Evolutionary conservation across 2,797 vertebrate genomes (phyloP).

Genomic region (Falco concolor): DNA sequence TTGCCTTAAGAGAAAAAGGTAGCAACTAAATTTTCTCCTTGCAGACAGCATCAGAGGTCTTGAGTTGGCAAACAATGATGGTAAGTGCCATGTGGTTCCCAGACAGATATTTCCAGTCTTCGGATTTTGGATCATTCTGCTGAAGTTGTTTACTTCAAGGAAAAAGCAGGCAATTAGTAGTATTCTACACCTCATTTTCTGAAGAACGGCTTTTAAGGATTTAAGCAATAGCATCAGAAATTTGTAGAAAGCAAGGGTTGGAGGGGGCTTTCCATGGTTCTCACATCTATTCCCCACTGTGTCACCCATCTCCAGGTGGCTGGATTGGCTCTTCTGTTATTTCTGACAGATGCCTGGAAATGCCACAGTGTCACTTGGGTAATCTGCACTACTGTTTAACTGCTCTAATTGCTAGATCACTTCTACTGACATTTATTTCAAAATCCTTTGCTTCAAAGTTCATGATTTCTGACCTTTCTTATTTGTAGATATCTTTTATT

Average conservation of each 20-base stretch:
- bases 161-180: background rate
- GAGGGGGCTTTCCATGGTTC: background rate
- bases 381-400: background rate
- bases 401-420: background rate
- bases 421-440: background rate
- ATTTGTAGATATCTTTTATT: background rate
- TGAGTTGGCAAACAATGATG: background rate
- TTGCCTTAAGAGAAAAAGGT: background rate
- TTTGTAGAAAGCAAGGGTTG: background rate
- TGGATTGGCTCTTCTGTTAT: background rate
- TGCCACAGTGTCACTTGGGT: background rate
- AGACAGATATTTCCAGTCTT: background rate
- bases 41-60: background rate
- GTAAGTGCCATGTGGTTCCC: background rate
- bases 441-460: background rate
- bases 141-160: background rate
- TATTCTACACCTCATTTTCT: background rate
- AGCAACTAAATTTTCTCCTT: background rate
- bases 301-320: accelerated
- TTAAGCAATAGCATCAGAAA: background rate
- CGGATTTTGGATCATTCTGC: background rate
- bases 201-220: background rate
- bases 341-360: background rate
- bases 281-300: background rate
- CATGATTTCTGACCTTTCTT: background rate